Percentiles rank a stretch among this genome's conserved stretches.
phyloP scores from a whole-genome alignment of 2,888 invertebrate genomes.

The Lasioglossum figueresi region DNA sequence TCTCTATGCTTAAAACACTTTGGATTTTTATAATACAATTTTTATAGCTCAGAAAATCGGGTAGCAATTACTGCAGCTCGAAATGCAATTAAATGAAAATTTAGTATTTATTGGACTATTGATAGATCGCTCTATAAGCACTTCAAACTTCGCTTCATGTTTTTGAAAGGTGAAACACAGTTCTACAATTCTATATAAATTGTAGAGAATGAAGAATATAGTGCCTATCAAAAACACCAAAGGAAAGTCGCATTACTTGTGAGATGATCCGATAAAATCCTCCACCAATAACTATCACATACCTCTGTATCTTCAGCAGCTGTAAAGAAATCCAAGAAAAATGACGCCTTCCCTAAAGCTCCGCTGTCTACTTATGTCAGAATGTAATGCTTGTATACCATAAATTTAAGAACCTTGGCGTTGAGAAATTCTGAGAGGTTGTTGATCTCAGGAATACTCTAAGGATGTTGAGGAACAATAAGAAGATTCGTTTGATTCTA shows the following conservation, averaged over 20 bases:
- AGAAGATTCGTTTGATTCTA: too few species aligned
- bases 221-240: not conserved
- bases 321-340: not conserved
- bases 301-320: not conserved
- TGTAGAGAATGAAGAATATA: not conserved
- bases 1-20: not conserved
- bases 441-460: too few species aligned
- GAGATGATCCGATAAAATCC: not conserved
- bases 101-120: not conserved
- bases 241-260: not conserved
- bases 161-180: not conserved
- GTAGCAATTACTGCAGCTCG: not conserved
- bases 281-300: not conserved
- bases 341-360: not conserved
- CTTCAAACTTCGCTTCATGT: not conserved
- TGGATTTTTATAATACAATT: not conserved
- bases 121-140: not conserved
- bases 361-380: not conserved
- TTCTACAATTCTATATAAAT: too few species aligned
- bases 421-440: not conserved
- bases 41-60: not conserved
- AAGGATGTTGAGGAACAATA: too few species aligned
- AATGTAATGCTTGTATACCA: not conserved
- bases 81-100: not conserved
- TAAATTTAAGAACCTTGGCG: not conserved